Evolutionary conservation across 2,888 invertebrate genomes (phyloP).

Genomic region (Epiblema foenella): DNA sequence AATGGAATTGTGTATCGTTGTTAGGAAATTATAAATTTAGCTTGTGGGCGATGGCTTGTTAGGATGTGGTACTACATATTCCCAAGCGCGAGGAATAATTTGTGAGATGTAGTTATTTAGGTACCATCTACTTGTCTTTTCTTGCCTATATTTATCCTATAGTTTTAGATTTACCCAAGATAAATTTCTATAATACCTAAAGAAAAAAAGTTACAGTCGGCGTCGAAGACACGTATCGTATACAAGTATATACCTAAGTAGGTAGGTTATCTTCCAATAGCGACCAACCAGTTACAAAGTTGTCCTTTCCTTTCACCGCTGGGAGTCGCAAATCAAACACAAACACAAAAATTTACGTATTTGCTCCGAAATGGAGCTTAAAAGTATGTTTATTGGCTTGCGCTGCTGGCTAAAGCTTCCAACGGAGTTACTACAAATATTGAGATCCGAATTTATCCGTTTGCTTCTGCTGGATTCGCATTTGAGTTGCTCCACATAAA

Average conservation of each 20-base stretch:
- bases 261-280: no score
- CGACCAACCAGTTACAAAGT: conserved; percentile 9
- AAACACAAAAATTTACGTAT: conserved; percentile 17
- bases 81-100: no score
- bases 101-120: no score
- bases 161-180: no score
- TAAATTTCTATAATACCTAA: no score
- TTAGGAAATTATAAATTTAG: conserved; percentile 29
- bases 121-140: no score
- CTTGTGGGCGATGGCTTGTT: conserved; percentile 3
- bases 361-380: conserved; percentile 5
- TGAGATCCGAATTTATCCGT: not conserved
- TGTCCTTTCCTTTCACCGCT: not conserved
- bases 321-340: conserved; percentile 3
- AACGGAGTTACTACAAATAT: conserved; percentile 17
- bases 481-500: not conserved
- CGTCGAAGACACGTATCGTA: no score
- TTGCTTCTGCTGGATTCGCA: not conserved
- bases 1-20: conserved; percentile 23
- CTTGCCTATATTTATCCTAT: no score
- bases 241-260: no score
- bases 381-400: conserved; percentile 7
- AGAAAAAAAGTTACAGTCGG: no score
- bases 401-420: not conserved
- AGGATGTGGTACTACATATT: conserved; percentile 4